These are phyloP conservation scores for Tenebrio molitor DNA, from an alignment of 1,140 invertebrate species.

Conservation along the genomic window DNA sequence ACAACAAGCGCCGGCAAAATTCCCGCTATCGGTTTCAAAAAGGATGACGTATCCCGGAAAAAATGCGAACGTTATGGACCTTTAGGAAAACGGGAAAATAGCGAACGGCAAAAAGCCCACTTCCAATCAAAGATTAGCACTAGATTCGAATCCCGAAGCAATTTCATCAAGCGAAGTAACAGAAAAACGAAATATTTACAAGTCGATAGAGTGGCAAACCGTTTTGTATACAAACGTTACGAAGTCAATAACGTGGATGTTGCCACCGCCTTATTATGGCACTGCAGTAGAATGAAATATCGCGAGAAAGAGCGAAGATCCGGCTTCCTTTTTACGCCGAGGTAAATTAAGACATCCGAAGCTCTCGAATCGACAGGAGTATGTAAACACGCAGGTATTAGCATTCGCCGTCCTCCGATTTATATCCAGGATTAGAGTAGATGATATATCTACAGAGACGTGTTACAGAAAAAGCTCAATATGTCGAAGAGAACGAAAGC, in stretches of 20 bases:
- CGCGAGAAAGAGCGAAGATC: slow-evolving; percentile 1
- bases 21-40: too few species aligned
- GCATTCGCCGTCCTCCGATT: slow-evolving; percentile 12
- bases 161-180: not conserved
- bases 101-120: too few species aligned
- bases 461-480: slow-evolving; percentile 24
- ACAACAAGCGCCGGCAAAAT: too few species aligned
- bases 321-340: not conserved
- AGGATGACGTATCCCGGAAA: too few species aligned
- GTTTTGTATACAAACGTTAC: not conserved
- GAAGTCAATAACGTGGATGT: slow-evolving; percentile 2
- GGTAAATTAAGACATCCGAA: slow-evolving; percentile 12
- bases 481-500: slow-evolving; percentile 35
- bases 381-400: slow-evolving; percentile 20
- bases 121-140: too few species aligned
- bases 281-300: slow-evolving; percentile 6
- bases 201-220: not conserved
- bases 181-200: not conserved
- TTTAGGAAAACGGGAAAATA: too few species aligned
- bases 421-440: slow-evolving; percentile 7
- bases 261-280: not conserved
- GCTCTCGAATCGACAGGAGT: not conserved
- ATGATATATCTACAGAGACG: not conserved
- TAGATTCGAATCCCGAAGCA: not conserved
- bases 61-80: too few species aligned